Percentiles rank a stretch among this genome's conserved stretches.
Conservation (phyloP, 2,797 vertebrate genomes). For the Carapus acus region DNA sequence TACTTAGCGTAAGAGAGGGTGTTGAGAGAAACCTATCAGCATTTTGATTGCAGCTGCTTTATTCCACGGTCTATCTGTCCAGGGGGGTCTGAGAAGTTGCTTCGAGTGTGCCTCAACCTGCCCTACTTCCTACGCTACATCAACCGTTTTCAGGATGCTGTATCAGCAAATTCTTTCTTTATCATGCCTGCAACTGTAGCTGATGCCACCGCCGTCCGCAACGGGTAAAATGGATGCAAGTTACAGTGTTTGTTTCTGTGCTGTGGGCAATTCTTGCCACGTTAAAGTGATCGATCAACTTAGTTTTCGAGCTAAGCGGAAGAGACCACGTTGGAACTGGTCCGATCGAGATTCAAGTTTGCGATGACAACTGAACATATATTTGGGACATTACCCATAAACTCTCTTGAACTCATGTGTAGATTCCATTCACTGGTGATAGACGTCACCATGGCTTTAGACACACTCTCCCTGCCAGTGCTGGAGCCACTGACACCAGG, state of each 20-base stretch:
- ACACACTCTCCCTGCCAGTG: conserved; percentile 93
- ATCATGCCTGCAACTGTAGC: conserved; percentile 99
- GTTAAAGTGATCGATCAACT: too few species aligned
- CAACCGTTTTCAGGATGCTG: conserved; percentile 97
- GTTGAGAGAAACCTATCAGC: not conserved
- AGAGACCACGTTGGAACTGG: too few species aligned
- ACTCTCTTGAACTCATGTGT: not conserved
- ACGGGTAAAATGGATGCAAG: conserved; percentile 73
- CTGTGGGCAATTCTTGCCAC: too few species aligned
- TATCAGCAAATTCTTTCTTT: conserved; percentile 96
- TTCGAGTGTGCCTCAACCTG: conserved; percentile 95
- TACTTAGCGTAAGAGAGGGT: not conserved
- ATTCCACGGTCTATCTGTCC: conserved; percentile 5
- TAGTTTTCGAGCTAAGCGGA: too few species aligned
- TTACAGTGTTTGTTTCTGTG: too few species aligned
- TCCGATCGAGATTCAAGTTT: too few species aligned
- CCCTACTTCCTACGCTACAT: conserved; percentile 98
- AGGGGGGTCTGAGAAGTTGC: conserved; percentile 97
- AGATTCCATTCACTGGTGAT: conserved; percentile 98
- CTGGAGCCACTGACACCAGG: conserved; percentile 92
- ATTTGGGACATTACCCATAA: too few species aligned
- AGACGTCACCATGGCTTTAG: conserved; percentile 97
- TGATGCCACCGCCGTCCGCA: conserved; percentile 95
- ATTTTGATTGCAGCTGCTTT: not conserved
- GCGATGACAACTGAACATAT: too few species aligned